Conservation (phyloP, 2,797 vertebrate genomes). For the Centroberyx gerrardi region DNA sequence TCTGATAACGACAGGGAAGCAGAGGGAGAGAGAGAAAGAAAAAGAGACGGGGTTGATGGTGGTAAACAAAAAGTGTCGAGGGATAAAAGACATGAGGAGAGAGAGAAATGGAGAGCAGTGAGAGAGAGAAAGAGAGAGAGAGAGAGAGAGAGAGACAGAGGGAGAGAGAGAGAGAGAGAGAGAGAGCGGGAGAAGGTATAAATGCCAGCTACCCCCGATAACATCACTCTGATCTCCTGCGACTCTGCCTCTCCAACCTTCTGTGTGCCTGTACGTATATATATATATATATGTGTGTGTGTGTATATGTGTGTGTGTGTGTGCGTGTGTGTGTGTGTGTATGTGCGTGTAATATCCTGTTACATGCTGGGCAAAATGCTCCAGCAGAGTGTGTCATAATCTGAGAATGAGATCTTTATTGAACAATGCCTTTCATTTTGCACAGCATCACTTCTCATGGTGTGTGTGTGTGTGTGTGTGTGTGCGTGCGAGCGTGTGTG, state of each 20-base stretch:
- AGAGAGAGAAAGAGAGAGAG: constrained; percentile 17
- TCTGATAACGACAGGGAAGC: constrained; percentile 62
- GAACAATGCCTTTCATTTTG: constrained; percentile 68
- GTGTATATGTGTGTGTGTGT: constrained; percentile 18
- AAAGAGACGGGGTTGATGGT: constrained; percentile 47
- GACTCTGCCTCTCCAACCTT: constrained; percentile 32
- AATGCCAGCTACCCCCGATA: constrained; percentile 56
- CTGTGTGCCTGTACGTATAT: constrained; percentile 22
- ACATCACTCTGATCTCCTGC: constrained; percentile 53
- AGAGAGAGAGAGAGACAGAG: constrained; percentile 12
- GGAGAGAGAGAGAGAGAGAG: neutral
- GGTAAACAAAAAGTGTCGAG: constrained; percentile 53
- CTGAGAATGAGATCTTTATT: constrained; percentile 62
- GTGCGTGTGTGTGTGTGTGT: constrained; percentile 23
- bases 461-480: constrained; percentile 25
- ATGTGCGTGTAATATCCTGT: constrained; percentile 67
- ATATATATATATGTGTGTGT: constrained; percentile 3
- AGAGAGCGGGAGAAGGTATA: constrained; percentile 27
- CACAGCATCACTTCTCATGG: constrained; percentile 36
- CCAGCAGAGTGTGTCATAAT: constrained; percentile 60
- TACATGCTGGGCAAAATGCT: constrained; percentile 59
- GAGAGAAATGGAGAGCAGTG: constrained; percentile 37
- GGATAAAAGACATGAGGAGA: constrained; percentile 49
- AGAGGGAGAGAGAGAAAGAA: constrained; percentile 43
- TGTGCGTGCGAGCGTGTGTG: constrained; percentile 13